Conservation (phyloP, 1,140 invertebrate species). For the Papilio polyxenes region DNA sequence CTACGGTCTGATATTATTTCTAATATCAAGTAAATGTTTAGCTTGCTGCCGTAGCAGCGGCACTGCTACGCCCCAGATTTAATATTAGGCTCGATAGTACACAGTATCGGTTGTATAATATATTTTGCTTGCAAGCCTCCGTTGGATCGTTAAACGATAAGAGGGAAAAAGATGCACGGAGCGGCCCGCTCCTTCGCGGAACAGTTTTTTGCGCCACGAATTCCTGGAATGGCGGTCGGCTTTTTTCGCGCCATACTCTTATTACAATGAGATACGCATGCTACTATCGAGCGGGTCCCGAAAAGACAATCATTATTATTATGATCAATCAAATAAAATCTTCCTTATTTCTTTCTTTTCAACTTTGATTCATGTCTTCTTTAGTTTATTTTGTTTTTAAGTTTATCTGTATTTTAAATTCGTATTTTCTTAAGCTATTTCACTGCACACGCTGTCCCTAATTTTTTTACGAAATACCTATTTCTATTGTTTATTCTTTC, state of each 20-base stretch:
- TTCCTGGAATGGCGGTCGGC: constrained; percentile 61
- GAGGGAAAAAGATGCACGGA: constrained; percentile 47
- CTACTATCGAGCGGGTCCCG: constrained; percentile 49
- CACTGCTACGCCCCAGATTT: no score
- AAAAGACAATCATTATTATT: constrained; percentile 21
- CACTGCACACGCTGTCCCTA: no score
- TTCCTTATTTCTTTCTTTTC: not conserved
- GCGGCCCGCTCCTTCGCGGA: constrained; percentile 51
- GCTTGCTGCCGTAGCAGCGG: no score
- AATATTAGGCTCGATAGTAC: no score
- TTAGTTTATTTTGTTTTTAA: no score
- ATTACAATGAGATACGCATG: constrained; percentile 59
- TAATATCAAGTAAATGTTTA: not conserved
- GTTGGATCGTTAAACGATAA: constrained; percentile 43
- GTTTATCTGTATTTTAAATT: no score
- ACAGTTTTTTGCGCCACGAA: constrained; percentile 50
- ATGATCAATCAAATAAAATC: not conserved
- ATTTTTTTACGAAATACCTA: no score
- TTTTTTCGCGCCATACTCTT: constrained; percentile 69
- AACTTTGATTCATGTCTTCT: no score
- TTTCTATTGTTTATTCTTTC: no score
- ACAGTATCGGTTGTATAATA: not conserved
- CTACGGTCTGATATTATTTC: not conserved
- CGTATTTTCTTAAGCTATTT: no score
- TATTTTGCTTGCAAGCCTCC: constrained; percentile 35